Percentiles rank a stretch among this genome's conserved stretches.
Evolutionary conservation across 2,888 invertebrate genomes (phyloP).

Genomic region (Kryphioiulus occultus): DNA sequence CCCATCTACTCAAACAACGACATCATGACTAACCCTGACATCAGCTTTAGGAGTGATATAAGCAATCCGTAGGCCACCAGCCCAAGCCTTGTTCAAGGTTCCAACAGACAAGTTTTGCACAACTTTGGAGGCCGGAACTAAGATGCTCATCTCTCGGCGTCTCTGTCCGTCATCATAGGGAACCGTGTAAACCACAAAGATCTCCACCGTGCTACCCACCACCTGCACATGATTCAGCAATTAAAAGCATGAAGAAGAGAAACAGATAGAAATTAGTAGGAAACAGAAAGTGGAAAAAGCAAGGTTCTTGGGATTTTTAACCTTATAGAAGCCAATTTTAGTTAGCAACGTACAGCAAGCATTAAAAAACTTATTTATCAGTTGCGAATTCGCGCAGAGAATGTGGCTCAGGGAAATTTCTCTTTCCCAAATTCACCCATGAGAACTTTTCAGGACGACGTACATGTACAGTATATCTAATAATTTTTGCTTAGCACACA

Average conservation of each 20-base stretch:
- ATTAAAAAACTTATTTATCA: not conserved
- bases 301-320: not conserved
- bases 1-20: not conserved
- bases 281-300: not conserved
- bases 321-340: not conserved
- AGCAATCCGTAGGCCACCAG: conserved; percentile 38
- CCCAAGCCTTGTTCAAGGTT: conserved; percentile 9
- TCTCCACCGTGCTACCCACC: conserved; percentile 50
- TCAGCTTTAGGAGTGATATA: conserved; percentile 50
- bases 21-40: conserved; percentile 47
- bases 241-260: not conserved
- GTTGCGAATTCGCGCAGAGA: not conserved
- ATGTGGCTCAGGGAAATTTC: no score
- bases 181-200: conserved; percentile 53
- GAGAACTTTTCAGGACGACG: no score
- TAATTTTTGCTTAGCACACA: no score
- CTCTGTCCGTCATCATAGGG: conserved; percentile 48
- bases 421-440: no score
- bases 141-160: conserved; percentile 49
- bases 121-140: conserved; percentile 52
- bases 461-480: no score
- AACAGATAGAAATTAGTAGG: not conserved
- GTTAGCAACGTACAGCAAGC: no score
- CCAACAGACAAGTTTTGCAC: conserved; percentile 51
- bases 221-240: conserved; percentile 44